These are phyloP conservation scores for Bicyclus anynana DNA, from an alignment of 1,140 invertebrate genomes.

Conservation along the genomic window DNA sequence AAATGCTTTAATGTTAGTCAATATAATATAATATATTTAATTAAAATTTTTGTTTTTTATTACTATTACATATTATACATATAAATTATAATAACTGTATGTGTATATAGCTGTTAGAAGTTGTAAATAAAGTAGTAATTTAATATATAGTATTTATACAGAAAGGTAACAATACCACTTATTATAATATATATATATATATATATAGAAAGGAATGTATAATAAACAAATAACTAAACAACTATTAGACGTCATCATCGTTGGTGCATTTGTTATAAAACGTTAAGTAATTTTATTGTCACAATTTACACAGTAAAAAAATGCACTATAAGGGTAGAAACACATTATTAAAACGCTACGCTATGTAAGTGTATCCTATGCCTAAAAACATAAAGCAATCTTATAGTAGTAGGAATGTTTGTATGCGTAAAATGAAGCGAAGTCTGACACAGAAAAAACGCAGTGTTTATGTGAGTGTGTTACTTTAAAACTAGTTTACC, in stretches of 20 bases:
- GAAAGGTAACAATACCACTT: conserved; percentile 10
- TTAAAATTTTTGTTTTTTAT: conserved; percentile 35
- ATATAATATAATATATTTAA: conserved; percentile 25
- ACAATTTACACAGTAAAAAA: conserved; percentile 38
- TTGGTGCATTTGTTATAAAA: conserved; percentile 48
- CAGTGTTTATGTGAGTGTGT: no score
- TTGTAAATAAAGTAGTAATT: conserved; percentile 26
- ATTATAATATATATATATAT: conserved; percentile 9
- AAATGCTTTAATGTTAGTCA: conserved; percentile 59
- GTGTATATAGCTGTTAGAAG: conserved; percentile 24
- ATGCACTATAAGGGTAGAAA: conserved; percentile 35
- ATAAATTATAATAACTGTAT: conserved; percentile 19
- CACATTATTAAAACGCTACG: conserved; percentile 9
- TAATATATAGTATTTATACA: conserved; percentile 39
- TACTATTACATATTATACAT: conserved; percentile 24
- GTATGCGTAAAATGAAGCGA: no score
- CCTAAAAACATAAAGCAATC: no score
- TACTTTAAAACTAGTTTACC: no score
- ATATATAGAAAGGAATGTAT: conserved; percentile 10
- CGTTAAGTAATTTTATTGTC: conserved; percentile 43
- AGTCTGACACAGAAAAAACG: no score
- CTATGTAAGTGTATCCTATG: not conserved
- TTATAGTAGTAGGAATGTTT: no score
- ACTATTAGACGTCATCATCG: conserved; percentile 14
- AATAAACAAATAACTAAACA: not conserved